Base-by-base conservation (phyloP, 2,797 vertebrate species). In the Cetoscarus ocellatus region DNA sequence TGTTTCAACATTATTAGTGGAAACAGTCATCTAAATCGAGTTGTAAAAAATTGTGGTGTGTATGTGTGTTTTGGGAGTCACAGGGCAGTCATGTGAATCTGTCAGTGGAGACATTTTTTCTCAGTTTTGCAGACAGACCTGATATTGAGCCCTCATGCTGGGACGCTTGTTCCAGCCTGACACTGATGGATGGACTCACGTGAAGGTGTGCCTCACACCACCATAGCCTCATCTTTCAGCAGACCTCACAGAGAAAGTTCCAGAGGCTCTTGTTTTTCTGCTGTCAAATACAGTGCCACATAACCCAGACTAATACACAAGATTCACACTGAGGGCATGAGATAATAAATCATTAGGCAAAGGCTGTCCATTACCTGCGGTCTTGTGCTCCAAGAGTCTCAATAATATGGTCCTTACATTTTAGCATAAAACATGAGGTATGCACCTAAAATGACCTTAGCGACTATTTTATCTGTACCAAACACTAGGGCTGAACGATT, bases 151-250 rank as follows among this genome's bases (percentile, higher is more conserved):
- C 74, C 45, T 67, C 36, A 8, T 7, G 34, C 42, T 39, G 40
- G 17, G 9, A 14, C 49, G 9, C 56, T 42, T 48, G 38, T 53
- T 77, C 44, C 40, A 47, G 11, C 45, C 47, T 42, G 55, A 72
- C 59, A 60, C n/a, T 56, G 54, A 63, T 13, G 49, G 70, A 75
- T 57, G 18, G n/a, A 36, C 56, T 67, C 57, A 58, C 13, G 3
- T 38, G 59, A 50, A 52, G 61, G 38, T 10, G 64, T 56, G 49
- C 39, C 44, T 54, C 47, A 8, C 38, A 27, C 13, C 3, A 7
- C n/a, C 13, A 50, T 48, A 39, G n/a, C 50, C 14, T 42, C 47
- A 44, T 40, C 56, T 38, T 36, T 53, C 18, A 56, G 58, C 59
- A 36, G 11, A 27, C 36, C 52, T 73, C 48, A 50, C 35, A 3